phyloP scores from a whole-genome alignment of 2,797 vertebrate species.

The Molossus molossus region DNA sequence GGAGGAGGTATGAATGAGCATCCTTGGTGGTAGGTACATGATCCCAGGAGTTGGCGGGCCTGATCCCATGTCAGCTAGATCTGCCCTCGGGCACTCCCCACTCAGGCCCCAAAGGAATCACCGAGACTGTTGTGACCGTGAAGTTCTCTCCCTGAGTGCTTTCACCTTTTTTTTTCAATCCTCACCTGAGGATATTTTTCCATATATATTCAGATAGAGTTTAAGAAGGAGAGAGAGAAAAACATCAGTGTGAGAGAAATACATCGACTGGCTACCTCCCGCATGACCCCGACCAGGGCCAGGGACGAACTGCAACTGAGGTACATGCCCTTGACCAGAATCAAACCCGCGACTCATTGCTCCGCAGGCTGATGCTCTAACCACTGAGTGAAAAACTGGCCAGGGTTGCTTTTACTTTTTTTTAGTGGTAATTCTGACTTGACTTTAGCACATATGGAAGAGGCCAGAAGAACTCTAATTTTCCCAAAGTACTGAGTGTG shows the following conservation, averaged over 20 bases:
- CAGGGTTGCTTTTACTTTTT: not conserved
- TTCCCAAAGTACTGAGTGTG: not conserved
- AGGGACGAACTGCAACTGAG: no score
- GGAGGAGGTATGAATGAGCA: not conserved
- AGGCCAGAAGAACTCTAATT: not conserved
- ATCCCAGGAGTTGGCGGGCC: not conserved
- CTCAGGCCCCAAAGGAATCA: not conserved
- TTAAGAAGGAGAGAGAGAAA: no score
- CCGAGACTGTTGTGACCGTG: not conserved
- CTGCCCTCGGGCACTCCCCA: not conserved
- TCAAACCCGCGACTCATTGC: no score
- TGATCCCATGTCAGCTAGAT: not conserved
- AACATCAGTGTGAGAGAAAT: no score
- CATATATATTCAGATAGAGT: no score
- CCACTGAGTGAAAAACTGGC: no score
- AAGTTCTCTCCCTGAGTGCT: not conserved
- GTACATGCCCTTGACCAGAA: no score
- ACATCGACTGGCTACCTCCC: no score
- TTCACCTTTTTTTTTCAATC: not conserved
- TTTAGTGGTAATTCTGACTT: constrained; percentile 24
- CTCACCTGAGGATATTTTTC: no score
- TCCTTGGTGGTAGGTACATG: not conserved
- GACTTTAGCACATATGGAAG: not conserved
- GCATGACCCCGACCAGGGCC: no score
- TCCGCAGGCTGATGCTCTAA: no score